A percentile compares a stretch with the other conserved stretches of the same genome.
These are phyloP conservation scores for Enteromius mattozi DNA, from an alignment of 2,797 vertebrate genomes.

Conservation along the genomic window DNA sequence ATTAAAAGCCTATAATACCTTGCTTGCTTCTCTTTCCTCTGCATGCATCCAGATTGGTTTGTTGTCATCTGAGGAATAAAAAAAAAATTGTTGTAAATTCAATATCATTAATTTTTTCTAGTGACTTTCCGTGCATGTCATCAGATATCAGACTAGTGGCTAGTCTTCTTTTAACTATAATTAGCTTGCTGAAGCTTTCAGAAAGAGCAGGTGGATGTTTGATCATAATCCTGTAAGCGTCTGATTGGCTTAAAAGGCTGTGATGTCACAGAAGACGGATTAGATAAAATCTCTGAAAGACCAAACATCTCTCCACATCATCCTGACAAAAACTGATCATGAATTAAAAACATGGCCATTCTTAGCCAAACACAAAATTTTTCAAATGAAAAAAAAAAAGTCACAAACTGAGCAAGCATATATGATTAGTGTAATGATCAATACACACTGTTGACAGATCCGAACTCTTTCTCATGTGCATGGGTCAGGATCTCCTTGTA, in stretches of 20 bases:
- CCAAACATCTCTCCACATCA: neutral
- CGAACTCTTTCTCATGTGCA: slow-evolving; percentile 90
- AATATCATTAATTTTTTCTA: neutral
- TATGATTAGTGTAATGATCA: no score
- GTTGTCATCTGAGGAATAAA: slow-evolving; percentile 81
- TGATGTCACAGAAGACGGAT: slow-evolving; percentile 32
- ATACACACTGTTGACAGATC: slow-evolving; percentile 87
- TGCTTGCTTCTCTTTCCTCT: slow-evolving; percentile 89
- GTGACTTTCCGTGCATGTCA: no score
- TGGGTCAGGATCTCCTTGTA: slow-evolving; percentile 92
- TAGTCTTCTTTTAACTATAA: slow-evolving; percentile 54
- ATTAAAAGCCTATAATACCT: slow-evolving; percentile 73
- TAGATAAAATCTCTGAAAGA: neutral
- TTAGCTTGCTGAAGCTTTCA: slow-evolving; percentile 46
- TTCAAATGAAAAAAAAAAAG: neutral
- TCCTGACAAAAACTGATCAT: neutral
- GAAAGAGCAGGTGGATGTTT: slow-evolving; percentile 17
- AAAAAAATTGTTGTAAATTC: neutral
- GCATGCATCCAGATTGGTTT: slow-evolving; percentile 95
- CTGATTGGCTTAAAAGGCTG: slow-evolving; percentile 61
- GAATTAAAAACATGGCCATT: neutral
- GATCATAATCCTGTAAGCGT: slow-evolving; percentile 39
- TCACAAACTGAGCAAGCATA: neutral
- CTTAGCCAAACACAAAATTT: neutral
- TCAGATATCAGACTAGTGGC: neutral